Evolutionary conservation across 1,140 invertebrate species (phyloP).

Genomic region (Temnothorax longispinosus): DNA sequence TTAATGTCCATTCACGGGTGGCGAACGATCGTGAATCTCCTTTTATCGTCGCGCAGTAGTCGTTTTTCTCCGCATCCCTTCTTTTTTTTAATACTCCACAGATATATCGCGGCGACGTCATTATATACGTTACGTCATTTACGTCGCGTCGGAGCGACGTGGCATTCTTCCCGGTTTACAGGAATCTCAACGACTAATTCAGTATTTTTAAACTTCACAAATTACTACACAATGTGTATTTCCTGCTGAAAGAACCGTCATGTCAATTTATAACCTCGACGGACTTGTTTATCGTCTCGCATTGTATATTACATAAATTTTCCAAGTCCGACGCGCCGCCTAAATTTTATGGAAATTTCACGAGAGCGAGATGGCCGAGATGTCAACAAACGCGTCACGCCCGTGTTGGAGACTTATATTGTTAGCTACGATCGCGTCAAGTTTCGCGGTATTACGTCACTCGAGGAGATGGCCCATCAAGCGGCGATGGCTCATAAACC

Average conservation of each 20-base stretch:
- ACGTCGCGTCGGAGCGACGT: conserved; percentile 4
- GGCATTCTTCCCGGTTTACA: background rate
- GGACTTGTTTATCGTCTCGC: background rate
- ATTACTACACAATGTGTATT: background rate
- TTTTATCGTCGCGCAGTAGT: conserved; percentile 68
- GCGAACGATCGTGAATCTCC: conserved; percentile 64
- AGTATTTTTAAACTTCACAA: background rate
- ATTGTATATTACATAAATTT: conserved; percentile 1
- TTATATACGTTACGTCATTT: background rate
- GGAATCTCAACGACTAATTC: background rate
- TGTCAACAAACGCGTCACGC: background rate
- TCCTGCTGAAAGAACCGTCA: background rate
- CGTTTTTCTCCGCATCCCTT: conserved; percentile 34
- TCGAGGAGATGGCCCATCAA: background rate
- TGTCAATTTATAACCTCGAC: background rate
- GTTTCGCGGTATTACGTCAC: background rate
- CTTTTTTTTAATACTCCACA: conserved; percentile 2
- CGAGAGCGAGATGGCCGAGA: no score
- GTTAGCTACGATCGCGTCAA: background rate
- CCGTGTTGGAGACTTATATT: background rate
- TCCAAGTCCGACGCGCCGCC: background rate
- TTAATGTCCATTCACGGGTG: conserved; percentile 65
- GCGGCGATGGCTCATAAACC: background rate
- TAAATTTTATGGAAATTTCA: background rate
- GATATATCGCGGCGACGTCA: conserved; percentile 19